Percentiles rank a stretch among this genome's conserved stretches.
Conservation (phyloP, 23 tunicate genomes). For the Trididemnum clinides region DNA sequence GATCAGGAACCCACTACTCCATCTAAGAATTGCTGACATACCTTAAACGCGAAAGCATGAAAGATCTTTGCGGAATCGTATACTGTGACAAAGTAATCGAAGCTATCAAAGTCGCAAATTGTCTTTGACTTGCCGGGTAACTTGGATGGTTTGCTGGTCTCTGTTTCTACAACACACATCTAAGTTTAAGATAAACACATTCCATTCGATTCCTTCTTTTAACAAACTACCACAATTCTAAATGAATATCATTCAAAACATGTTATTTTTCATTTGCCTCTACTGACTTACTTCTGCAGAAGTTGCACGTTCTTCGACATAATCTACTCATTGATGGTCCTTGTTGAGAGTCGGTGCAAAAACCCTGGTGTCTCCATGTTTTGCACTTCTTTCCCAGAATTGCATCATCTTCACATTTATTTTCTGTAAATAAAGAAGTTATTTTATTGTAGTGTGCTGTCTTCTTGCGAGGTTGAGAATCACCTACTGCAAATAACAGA, state of each 20-base stretch:
- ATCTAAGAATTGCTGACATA: no score
- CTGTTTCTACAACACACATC: neutral
- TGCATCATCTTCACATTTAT: neutral
- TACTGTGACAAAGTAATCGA: constrained; percentile 44
- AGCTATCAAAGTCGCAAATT: constrained; percentile 51
- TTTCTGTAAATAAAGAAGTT: neutral
- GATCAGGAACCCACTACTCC: no score
- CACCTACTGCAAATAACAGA: no score
- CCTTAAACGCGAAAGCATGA: constrained; percentile 59
- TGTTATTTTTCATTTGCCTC: no score
- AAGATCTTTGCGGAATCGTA: constrained; percentile 42
- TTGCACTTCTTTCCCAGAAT: constrained; percentile 2
- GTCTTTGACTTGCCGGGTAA: neutral
- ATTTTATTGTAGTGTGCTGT: no score
- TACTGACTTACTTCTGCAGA: constrained; percentile 62
- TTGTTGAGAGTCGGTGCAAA: constrained; percentile 35
- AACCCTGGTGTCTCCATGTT: constrained; percentile 44
- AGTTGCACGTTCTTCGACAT: constrained; percentile 66
- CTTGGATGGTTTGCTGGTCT: neutral
- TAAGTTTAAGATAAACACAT: no score
- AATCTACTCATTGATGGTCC: constrained; percentile 42
- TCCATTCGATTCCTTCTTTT: no score
- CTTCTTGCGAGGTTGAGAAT: no score
- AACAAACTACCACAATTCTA: no score
- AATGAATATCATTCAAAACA: no score